Base-by-base conservation (phyloP, 1,140 invertebrate species). In the Diabrotica virgifera region DNA sequence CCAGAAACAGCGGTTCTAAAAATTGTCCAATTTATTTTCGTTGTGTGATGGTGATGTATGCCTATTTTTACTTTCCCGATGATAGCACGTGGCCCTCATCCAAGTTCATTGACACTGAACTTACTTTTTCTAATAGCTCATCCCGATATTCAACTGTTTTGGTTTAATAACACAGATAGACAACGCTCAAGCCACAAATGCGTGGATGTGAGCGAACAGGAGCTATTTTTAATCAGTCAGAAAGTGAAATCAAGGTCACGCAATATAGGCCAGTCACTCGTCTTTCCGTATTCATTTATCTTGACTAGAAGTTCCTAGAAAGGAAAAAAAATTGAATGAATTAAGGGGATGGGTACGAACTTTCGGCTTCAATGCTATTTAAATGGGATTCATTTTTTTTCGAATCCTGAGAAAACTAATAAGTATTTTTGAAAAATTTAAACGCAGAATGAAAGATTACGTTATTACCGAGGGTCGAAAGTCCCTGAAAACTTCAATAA, bases 231-330 rank as follows among this genome's bases (percentile, higher is more conserved):
- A 46, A 46, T 46, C 40, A 24, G 24, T 36, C 36, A 36, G 55
- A 57, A 57, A 57, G 55, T 57, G 36, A 40, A 57, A 57, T 57
- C 55, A 57, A 40, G 36, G 55, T 57, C 55, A 36, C 5, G 10
- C 24, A 2, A 24, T 24, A 24, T 24, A 24, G 24, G 24, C 24
- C 24, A 24, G 24, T 24, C 24, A 4, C 24, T 24, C 4, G 24
- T 24, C 24, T 24, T 24, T 24, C 24, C 24, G 24, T 24, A 24
- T 24, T 24, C 1, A 24, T 24, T 24, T 24, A 24, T 24, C 4
- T 24, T 24, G 24, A 24, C 24, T 1, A 4, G 24, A 24, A 24
- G 24, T 1, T 2, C 4, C 1, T 4, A 24, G 24, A 24, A 24
- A 24, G 24, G n/a, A n/a, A 24, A 24, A 24, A 24, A 24, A 24